Evolutionary conservation across 2,797 vertebrate genomes (phyloP).

Genomic region (Pitangus sulphuratus): DNA sequence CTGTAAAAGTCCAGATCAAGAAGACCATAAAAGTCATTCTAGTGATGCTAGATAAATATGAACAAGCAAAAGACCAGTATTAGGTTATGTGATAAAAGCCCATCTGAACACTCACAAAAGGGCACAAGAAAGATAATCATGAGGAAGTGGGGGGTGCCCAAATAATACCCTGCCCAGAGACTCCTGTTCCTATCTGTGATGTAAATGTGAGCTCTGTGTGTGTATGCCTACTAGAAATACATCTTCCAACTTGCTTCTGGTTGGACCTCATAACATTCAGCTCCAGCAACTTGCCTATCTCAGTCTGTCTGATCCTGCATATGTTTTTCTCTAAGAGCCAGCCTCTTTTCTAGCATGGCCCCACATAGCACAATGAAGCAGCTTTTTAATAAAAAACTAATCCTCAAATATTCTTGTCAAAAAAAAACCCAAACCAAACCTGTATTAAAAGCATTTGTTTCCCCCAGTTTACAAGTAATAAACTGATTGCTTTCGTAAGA

Average conservation of each 20-base stretch:
- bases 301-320: not conserved
- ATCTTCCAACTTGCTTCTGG: not conserved
- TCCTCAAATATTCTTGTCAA: not conserved
- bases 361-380: not conserved
- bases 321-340: not conserved
- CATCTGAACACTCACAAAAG: not conserved
- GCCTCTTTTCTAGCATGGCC: not conserved
- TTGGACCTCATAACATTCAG: not conserved
- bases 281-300: not conserved
- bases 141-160: accelerated
- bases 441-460: not conserved
- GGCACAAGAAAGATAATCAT: not conserved
- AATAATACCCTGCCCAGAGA: not conserved
- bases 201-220: not conserved
- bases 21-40: not conserved
- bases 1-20: not conserved
- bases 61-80: not conserved
- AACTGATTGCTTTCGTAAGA: not conserved
- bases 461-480: not conserved
- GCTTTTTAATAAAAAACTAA: not conserved
- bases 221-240: not conserved
- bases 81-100: not conserved
- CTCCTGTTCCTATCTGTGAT: not conserved
- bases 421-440: not conserved
- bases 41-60: not conserved